A percentile compares a stretch with the other conserved stretches of the same genome.
Evolutionary conservation across 2,797 vertebrate species (phyloP).

Genomic region (Nasua narica): DNA sequence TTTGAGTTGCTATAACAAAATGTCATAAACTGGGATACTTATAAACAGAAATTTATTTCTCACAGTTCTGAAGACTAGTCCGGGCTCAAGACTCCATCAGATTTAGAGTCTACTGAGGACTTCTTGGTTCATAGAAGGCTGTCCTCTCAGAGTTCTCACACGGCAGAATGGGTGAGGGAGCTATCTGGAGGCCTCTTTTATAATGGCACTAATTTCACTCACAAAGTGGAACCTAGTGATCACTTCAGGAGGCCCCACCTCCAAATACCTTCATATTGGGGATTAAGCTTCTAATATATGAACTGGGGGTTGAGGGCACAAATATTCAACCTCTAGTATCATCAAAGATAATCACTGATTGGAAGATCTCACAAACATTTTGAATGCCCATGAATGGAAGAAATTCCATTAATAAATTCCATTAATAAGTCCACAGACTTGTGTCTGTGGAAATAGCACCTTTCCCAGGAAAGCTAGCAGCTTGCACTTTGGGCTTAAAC

Average conservation of each 20-base stretch:
- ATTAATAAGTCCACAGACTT: too few relatives aligned
- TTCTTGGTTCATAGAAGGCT: too few relatives aligned
- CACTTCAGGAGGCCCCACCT: neutral
- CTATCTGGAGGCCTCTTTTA: neutral
- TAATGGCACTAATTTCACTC: neutral
- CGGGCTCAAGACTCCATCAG: neutral
- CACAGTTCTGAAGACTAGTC: too few relatives aligned
- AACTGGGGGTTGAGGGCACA: neutral
- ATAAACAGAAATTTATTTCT: neutral
- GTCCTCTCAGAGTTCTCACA: accelerated
- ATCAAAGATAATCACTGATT: neutral
- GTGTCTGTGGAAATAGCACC: neutral
- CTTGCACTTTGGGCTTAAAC: neutral
- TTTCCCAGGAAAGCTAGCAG: neutral
- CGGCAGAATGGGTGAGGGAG: too few relatives aligned
- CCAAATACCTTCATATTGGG: neutral
- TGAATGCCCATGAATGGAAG: neutral
- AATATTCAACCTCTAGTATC: neutral
- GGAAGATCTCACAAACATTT: neutral
- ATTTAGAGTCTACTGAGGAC: neutral
- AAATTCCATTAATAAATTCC: neutral
- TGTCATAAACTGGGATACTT: too few relatives aligned
- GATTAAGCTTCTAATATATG: neutral
- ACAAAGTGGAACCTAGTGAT: neutral
- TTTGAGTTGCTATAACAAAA: neutral